Evolutionary conservation across 2,113 vertebrate species (phyloP).

Genomic region (Menura novaehollandiae): DNA sequence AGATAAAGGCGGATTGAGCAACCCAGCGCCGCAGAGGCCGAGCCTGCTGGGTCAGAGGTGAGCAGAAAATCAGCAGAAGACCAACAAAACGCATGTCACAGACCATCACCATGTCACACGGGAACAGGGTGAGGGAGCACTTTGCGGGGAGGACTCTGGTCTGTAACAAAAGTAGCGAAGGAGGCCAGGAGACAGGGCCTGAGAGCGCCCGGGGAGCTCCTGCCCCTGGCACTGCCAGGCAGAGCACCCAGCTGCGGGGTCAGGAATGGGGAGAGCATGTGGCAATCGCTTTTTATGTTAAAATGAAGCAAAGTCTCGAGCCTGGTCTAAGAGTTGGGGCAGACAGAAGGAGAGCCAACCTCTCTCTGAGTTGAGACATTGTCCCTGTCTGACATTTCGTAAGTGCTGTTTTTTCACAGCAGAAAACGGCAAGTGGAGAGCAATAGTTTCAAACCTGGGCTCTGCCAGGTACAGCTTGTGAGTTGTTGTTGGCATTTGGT

Average conservation of each 20-base stretch:
- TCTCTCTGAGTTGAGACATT: background rate
- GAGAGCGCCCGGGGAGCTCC: background rate
- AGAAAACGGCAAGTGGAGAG: background rate
- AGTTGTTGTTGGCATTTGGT: background rate
- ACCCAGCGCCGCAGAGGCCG: background rate
- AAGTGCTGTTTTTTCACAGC: background rate
- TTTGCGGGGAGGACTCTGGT: background rate
- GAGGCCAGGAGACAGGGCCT: background rate
- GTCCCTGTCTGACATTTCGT: background rate
- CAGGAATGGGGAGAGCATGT: background rate
- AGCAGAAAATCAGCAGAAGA: slow-evolving; percentile 19
- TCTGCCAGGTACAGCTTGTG: background rate
- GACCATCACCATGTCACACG: background rate
- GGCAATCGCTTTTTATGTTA: background rate
- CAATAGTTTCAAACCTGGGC: background rate
- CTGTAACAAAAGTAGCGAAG: background rate
- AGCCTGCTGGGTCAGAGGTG: slow-evolving; percentile 53
- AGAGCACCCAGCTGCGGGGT: background rate
- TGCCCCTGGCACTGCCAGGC: background rate
- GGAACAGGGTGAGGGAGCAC: background rate
- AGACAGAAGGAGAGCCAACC: background rate
- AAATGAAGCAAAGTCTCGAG: background rate
- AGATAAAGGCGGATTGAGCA: slow-evolving; percentile 67
- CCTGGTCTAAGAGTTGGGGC: background rate
- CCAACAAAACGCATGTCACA: background rate